Conservation (phyloP, 2,113 vertebrate genomes). For the Herpetotheres cachinnans region DNA sequence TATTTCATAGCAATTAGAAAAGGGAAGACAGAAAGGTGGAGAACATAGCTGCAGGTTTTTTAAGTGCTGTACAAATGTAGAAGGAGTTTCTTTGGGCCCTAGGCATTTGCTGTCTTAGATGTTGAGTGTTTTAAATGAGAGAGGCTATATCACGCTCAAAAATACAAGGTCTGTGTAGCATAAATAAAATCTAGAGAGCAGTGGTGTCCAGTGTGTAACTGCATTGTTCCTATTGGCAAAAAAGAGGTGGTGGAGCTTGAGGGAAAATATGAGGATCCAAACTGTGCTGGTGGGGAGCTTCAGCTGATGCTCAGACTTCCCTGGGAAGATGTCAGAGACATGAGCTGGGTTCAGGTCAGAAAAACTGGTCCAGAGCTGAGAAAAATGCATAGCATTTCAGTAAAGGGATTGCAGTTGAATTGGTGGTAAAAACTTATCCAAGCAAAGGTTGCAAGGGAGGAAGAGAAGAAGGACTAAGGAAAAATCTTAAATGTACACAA, state of each 20-base stretch:
- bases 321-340: not conserved
- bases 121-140: not conserved
- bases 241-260: not conserved
- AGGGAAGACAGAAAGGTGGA: not conserved
- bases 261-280: not conserved
- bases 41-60: not conserved
- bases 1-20: not conserved
- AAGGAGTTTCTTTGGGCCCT: not conserved
- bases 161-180: not conserved
- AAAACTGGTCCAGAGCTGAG: not conserved
- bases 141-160: not conserved
- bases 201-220: not conserved
- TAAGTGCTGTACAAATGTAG: not conserved
- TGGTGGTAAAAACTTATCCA: rapidly evolving
- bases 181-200: not conserved
- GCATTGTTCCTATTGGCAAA: not conserved
- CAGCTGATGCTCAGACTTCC: not conserved
- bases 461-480: not conserved
- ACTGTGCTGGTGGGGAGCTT: not conserved
- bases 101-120: not conserved
- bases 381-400: not conserved
- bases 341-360: not conserved
- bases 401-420: not conserved
- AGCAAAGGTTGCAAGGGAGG: not conserved
- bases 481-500: not conserved